Base-by-base conservation (phyloP, 2,797 vertebrate genomes). In the Fringilla coelebs region DNA sequence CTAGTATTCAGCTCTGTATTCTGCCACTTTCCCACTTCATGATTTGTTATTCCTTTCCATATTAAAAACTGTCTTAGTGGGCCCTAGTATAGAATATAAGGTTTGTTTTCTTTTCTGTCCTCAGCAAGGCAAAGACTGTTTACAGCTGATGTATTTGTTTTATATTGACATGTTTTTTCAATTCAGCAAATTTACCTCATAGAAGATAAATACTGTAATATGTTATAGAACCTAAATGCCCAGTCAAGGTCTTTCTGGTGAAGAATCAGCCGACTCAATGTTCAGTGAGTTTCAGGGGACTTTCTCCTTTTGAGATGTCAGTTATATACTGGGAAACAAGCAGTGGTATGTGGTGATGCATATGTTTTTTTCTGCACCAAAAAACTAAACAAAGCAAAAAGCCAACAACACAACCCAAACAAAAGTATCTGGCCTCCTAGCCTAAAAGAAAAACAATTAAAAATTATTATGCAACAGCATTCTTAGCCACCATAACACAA, bases 231-330 rank as follows among this genome's bases (percentile, higher is more conserved):
- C 5, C 49, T 87, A 38, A 95, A 77, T 88, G 43, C 57, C 25
- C 61, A 83, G 48, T 79, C 94, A 95, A 83, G 38, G 43, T 58
- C 73, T 82, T 92, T 87, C 71, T 84, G 65, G 73, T 85, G 62
- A 76, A 72, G 73, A 85, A 94, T 85, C 81, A 54, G 58, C 68
- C 78, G 63, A 65, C 45, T 88, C 73, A 76, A 94, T 34, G 63
- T 93, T 46, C 79, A 94, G 55, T 75, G 89, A 80, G 29, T 70
- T 96, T 91, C 67, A 70, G 16, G 62, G 74, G 41, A 21, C 72
- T 91, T 22, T 80, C 89, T 91, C 17, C 31, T 55, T 62, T 88
- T 17, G 11, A 94, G 76, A 71, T 86, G 32, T 52, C n/a, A 86
- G 54, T 82, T 82, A 75, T 7, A 1, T 49, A 41, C 15, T 75